Base-by-base conservation (phyloP, 2,888 invertebrate species). In the Cheilosia urbana region DNA sequence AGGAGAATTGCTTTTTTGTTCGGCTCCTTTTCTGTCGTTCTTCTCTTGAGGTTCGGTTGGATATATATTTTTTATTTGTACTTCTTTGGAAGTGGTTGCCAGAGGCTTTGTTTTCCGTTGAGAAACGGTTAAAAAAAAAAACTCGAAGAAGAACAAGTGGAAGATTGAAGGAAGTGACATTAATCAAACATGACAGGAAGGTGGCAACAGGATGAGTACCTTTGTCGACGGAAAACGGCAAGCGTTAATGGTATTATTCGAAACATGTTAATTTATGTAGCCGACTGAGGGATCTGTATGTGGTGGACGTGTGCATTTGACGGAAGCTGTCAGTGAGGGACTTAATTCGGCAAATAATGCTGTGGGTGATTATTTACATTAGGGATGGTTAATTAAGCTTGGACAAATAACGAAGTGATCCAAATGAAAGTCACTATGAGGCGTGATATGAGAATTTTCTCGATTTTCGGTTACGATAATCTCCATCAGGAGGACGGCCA, bases 161-260 rank as follows among this genome's bases (percentile, higher is more conserved):
- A 60, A 79, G 78, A 83, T 83, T 78, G 78, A 83, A 78, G 83
- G 83, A 83, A 83, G 72, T 73, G 78, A 62, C 68, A 83, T 83
- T 83, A 79, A 79, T 79, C 68, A 83, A 78, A 79, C 68, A 83
- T 83, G 83, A 73, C 78, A 68, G 72, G 58, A 62, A 68, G 62
- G 57, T 45, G 68, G 62, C 15, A 47, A 58, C 27, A 30, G 65
- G 11, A 15, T 27, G 53, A 65, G 51, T 15, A 34, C 21, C 47
- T 63, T 40, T 30, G 42, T 47, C 17, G 40, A 17, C 47, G 45
- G 42, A 45, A 71, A 65, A 60, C 42, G 40, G 21, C 42, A 57
- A 49, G 66, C 37, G 60, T 68, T 78, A 63, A 68, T 78, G 68
- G 57, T 51, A 63, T 63, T 51, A 68, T 62, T 58, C 53, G 60